Conservation (phyloP, 1,140 invertebrate genomes). For the Drosophila lacertosa region DNA sequence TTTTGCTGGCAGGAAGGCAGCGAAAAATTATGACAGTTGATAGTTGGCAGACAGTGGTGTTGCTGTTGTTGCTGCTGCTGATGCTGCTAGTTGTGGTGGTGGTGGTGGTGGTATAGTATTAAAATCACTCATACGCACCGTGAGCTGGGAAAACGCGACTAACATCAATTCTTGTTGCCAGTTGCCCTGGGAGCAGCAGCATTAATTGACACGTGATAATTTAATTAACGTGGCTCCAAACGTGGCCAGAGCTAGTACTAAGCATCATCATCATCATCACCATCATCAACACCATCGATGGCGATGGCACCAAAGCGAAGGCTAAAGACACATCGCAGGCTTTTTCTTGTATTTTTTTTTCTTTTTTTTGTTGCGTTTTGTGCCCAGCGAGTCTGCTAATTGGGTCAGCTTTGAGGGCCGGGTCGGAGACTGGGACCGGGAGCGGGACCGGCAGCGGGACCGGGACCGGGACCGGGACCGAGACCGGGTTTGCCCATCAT, state of each 20-base stretch:
- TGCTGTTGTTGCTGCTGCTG: too few species aligned
- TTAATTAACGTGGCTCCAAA: conserved; percentile 72
- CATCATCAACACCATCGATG: conserved; percentile 42
- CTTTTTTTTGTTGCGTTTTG: conserved; percentile 6
- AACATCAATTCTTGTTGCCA: conserved; percentile 51
- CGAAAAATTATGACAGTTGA: conserved; percentile 58
- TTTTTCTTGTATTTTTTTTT: background rate
- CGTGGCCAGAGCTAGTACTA: conserved; percentile 50
- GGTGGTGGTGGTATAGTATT: conserved; percentile 14
- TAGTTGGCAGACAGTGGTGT: conserved; percentile 44
- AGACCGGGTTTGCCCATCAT: conserved; percentile 36
- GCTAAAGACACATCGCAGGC: conserved; percentile 29
- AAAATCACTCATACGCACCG: conserved; percentile 68
- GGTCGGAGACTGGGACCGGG: conserved; percentile 17
- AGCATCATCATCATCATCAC: conserved; percentile 43
- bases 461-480: conserved; percentile 22
- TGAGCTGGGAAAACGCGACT: conserved; percentile 23
- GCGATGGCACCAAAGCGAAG: conserved; percentile 17
- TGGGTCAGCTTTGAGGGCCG: conserved; percentile 62
- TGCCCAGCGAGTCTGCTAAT: conserved; percentile 53
- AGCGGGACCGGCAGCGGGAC: conserved; percentile 21
- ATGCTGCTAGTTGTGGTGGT: background rate
- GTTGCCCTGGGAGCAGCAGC: conserved; percentile 50
- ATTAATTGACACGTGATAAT: conserved; percentile 82
- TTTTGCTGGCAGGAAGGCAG: conserved; percentile 1